Percentiles rank a stretch among this genome's conserved stretches.
Conservation (phyloP, 2,888 invertebrate species). For the Tetragonula carbonaria region DNA sequence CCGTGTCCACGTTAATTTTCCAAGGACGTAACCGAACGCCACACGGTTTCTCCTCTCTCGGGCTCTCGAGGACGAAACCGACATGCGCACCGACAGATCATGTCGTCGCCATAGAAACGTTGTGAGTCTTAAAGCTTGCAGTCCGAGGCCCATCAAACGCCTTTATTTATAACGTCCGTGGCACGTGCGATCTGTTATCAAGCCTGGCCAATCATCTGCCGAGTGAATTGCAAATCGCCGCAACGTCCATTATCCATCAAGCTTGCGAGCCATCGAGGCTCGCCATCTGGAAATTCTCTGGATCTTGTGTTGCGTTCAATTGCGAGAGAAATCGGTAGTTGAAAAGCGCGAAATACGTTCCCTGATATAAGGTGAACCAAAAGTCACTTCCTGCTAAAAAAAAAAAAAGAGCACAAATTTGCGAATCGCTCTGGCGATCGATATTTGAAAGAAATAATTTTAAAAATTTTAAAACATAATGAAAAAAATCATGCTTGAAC, state of each 20-base stretch:
- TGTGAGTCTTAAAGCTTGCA: conserved; percentile 57
- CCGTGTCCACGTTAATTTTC: conserved; percentile 58
- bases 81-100: conserved; percentile 75
- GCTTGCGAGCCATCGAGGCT: neutral
- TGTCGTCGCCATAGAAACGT: conserved; percentile 74
- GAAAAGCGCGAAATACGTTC: neutral
- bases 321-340: neutral
- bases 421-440: too few species aligned
- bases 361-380: too few species aligned
- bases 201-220: neutral
- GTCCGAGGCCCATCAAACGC: conserved; percentile 19
- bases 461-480: too few species aligned
- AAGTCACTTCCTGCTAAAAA: too few species aligned
- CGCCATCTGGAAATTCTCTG: neutral
- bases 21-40: conserved; percentile 74
- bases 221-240: conserved; percentile 1
- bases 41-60: conserved; percentile 40
- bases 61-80: conserved; percentile 65
- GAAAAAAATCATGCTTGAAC: too few species aligned
- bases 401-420: too few species aligned
- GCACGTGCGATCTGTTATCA: conserved; percentile 17
- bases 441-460: too few species aligned
- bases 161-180: conserved; percentile 46
- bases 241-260: neutral
- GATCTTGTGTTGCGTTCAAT: neutral